phyloP scores from a whole-genome alignment of 2,888 invertebrate species.

The Eilema caniola region DNA sequence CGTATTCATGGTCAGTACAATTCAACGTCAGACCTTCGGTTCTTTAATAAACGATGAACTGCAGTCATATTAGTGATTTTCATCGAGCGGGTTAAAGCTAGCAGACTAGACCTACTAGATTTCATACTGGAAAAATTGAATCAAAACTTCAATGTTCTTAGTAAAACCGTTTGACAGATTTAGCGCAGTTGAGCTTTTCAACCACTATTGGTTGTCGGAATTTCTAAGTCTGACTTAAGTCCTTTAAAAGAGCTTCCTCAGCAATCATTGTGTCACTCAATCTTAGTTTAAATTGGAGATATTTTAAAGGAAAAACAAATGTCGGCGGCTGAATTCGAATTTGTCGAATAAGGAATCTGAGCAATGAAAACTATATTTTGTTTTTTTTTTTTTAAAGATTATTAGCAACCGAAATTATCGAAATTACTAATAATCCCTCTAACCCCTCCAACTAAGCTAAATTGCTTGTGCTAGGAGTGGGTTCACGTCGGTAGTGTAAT shows the following conservation, averaged over 20 bases:
- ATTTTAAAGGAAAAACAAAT: background rate
- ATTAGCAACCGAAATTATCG: too few species aligned
- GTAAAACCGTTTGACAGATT: background rate
- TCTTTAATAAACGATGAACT: too few species aligned
- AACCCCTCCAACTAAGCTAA: too few species aligned
- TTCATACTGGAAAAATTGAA: background rate
- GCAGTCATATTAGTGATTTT: background rate
- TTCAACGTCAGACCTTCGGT: background rate
- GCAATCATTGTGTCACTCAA: constrained; percentile 6
- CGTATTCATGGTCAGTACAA: background rate
- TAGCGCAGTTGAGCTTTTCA: background rate
- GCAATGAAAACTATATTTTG: background rate
- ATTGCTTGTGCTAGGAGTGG: too few species aligned
- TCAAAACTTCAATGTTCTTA: background rate
- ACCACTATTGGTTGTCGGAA: background rate
- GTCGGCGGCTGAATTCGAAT: background rate
- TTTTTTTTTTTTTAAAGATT: too few species aligned
- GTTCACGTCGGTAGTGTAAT: too few species aligned
- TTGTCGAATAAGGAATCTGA: constrained; percentile 5
- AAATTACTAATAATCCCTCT: too few species aligned
- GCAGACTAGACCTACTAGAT: background rate
- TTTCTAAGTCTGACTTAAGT: background rate
- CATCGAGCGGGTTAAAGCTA: background rate
- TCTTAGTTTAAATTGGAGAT: background rate
- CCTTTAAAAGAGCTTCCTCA: background rate